Evolutionary conservation across 2,888 invertebrate genomes (phyloP).

Genomic region (Lasioglossum lativentre): DNA sequence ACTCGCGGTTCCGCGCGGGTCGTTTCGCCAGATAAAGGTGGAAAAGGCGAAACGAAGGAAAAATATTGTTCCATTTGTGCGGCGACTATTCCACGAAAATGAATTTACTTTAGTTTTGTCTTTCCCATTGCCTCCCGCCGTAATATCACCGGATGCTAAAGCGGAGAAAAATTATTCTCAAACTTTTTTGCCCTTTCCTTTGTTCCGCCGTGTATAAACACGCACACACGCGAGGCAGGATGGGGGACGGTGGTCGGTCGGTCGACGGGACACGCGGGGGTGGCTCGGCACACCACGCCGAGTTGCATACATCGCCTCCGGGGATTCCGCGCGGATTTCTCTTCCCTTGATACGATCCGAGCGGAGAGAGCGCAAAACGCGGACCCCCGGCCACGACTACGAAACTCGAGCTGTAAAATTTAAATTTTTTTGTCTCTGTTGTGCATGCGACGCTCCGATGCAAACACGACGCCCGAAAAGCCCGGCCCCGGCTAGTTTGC

Average conservation of each 20-base stretch:
- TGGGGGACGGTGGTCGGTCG: background rate
- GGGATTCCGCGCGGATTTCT: conserved; percentile 53
- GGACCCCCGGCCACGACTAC: background rate
- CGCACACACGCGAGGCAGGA: background rate
- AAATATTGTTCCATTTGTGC: conserved; percentile 65
- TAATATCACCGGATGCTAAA: conserved; percentile 62
- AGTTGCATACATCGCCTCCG: conserved; percentile 20
- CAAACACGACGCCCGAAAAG: conserved; percentile 8
- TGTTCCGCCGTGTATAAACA: conserved; percentile 46
- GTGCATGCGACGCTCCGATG: conserved; percentile 5
- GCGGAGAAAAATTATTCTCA: conserved; percentile 71
- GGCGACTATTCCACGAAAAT: conserved; percentile 73
- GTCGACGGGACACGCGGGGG: background rate
- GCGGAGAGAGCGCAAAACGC: conserved; percentile 13
- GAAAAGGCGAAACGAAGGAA: conserved; percentile 45
- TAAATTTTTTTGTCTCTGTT: conserved; percentile 41
- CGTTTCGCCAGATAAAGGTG: conserved; percentile 55
- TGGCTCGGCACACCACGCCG: conserved; percentile 14
- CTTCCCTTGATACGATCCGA: conserved; percentile 44
- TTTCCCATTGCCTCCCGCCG: conserved; percentile 22
- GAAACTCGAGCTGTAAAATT: conserved; percentile 50
- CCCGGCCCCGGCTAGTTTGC: conserved; percentile 16
- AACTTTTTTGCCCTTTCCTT: conserved; percentile 41
- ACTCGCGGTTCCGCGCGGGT: conserved; percentile 72
- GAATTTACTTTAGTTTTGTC: conserved; percentile 71